phyloP scores from a whole-genome alignment of 1,140 invertebrate species.

The Cydia fagiglandana region DNA sequence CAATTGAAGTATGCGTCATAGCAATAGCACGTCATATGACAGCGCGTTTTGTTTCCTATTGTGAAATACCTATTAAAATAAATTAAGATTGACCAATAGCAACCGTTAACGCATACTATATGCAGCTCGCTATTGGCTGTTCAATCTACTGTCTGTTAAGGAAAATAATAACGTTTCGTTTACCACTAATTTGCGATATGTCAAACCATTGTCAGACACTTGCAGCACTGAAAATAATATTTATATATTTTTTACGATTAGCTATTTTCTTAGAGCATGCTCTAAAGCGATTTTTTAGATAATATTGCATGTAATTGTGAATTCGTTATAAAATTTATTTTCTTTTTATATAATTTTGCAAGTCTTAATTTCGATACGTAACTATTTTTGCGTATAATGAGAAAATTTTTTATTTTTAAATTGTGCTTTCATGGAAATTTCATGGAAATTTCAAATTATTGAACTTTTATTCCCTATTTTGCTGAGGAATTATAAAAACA shows the following conservation, averaged over 20 bases:
- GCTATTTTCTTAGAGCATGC: background rate
- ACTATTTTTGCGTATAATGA: background rate
- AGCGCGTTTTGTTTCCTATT: constrained; percentile 28
- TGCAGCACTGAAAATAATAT: background rate
- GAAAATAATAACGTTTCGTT: background rate
- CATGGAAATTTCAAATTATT: no score
- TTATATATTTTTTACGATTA: background rate
- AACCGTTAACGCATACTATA: background rate
- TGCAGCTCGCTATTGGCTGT: background rate
- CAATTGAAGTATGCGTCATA: constrained; percentile 56
- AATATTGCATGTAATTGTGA: background rate
- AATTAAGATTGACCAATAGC: background rate
- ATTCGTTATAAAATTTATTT: no score
- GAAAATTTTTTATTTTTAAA: background rate
- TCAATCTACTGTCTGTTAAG: background rate
- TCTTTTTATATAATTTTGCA: background rate
- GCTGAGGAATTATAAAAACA: no score
- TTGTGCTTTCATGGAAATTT: background rate
- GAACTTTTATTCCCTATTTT: background rate
- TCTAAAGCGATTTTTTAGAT: background rate
- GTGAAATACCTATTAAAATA: background rate
- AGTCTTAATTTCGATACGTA: background rate
- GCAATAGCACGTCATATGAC: constrained; percentile 56
- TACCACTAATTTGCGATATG: background rate
- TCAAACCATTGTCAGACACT: background rate